A percentile compares a stretch with the other conserved stretches of the same genome.
Evolutionary conservation across 2,888 invertebrate species (phyloP).

Genomic region (Drosophila merina): DNA sequence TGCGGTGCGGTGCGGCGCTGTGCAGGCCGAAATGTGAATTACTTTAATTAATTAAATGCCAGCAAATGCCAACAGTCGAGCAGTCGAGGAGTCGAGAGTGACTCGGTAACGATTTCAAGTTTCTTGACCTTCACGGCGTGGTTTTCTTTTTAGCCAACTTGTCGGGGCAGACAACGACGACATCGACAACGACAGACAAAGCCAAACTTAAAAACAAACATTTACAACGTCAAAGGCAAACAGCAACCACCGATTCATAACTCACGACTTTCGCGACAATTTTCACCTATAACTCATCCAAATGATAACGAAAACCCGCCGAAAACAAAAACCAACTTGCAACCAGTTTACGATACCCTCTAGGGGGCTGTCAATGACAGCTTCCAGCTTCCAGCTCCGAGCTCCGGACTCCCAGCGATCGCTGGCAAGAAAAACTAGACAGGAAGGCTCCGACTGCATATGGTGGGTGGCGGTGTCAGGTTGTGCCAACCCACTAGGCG

Average conservation of each 20-base stretch:
- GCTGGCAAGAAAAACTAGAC: neutral
- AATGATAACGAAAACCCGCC: constrained; percentile 65
- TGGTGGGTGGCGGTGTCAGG: constrained; percentile 1
- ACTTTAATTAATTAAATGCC: constrained; percentile 70
- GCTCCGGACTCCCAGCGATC: neutral
- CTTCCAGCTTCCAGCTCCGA: neutral
- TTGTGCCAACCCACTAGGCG: neutral
- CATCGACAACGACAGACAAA: neutral
- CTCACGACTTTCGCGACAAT: constrained; percentile 78
- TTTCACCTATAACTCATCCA: constrained; percentile 76
- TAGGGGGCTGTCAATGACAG: constrained; percentile 25
- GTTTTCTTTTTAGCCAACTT: constrained; percentile 45
- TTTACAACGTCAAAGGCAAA: constrained; percentile 5
- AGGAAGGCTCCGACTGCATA: constrained; percentile 5
- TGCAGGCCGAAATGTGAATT: constrained; percentile 56
- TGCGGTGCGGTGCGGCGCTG: constrained; percentile 41
- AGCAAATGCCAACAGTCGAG: neutral
- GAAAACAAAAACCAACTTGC: constrained; percentile 41
- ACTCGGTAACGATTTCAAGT: constrained; percentile 55
- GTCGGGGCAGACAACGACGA: constrained; percentile 25
- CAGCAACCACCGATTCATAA: constrained; percentile 62
- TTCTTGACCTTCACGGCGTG: constrained; percentile 65
- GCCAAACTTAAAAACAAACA: constrained; percentile 3
- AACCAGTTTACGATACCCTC: constrained; percentile 54
- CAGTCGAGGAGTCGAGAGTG: constrained; percentile 11